Evolutionary conservation across 2,888 invertebrate species (phyloP).

Genomic region (Shargacucullia verbasci): DNA sequence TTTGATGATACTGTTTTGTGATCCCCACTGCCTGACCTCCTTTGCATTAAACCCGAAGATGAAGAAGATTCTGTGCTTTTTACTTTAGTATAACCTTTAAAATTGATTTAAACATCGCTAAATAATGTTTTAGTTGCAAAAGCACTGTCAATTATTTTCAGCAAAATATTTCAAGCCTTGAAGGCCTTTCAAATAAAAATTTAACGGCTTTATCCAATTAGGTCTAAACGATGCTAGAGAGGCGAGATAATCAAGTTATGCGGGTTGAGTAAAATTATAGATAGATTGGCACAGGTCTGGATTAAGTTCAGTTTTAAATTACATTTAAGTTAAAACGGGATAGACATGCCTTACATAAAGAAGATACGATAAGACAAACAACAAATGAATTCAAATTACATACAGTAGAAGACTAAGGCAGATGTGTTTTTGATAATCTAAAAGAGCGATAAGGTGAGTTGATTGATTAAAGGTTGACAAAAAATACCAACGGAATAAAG

Average conservation of each 20-base stretch:
- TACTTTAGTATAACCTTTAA: too few relatives aligned
- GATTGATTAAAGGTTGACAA: slow-evolving; percentile 33
- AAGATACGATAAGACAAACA: not conserved
- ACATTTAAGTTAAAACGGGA: not conserved
- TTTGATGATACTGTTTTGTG: too few relatives aligned
- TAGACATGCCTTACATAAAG: not conserved
- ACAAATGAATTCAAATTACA: not conserved
- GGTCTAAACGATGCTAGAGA: slow-evolving; percentile 25
- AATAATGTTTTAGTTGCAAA: too few relatives aligned
- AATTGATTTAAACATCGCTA: too few relatives aligned
- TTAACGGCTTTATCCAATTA: slow-evolving; percentile 41
- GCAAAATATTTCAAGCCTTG: not conserved
- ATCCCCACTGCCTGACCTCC: too few relatives aligned
- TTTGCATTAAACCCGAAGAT: too few relatives aligned
- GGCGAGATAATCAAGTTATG: slow-evolving; percentile 33
- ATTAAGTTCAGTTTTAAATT: slow-evolving; percentile 10
- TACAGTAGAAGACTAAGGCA: not conserved
- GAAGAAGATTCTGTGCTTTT: too few relatives aligned
- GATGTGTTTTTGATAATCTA: too few relatives aligned
- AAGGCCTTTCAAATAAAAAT: slow-evolving; percentile 41
- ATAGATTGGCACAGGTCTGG: slow-evolving; percentile 6
- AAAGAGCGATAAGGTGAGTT: slow-evolving; percentile 1
- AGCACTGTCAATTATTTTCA: slow-evolving; percentile 1
- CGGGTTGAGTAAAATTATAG: slow-evolving; percentile 23
- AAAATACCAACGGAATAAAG: slow-evolving; percentile 3